Conservation (phyloP, 2,888 invertebrate genomes). For the Griposia aprilina region DNA sequence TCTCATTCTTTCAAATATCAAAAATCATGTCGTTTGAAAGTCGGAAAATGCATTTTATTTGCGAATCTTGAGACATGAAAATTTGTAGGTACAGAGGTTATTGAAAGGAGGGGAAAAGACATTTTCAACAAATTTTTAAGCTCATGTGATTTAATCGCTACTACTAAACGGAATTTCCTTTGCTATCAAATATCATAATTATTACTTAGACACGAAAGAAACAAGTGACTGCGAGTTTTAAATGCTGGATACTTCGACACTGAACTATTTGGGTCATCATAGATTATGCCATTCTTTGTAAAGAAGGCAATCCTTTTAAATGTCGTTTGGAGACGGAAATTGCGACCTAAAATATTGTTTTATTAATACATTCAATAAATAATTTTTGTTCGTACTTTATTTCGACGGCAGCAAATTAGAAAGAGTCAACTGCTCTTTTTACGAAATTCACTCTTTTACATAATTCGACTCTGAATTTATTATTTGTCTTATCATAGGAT, state of each 20-base stretch:
- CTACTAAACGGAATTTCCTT: neutral
- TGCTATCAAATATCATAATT: neutral
- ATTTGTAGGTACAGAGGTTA: neutral
- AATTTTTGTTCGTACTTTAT: neutral
- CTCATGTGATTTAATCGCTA: neutral
- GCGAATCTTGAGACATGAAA: neutral
- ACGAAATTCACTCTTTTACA: too few species aligned
- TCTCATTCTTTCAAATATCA: neutral
- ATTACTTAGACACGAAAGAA: neutral
- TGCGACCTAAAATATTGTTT: constrained; percentile 21
- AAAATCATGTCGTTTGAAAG: neutral
- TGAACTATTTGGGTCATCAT: constrained; percentile 2
- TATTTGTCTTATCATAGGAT: too few species aligned
- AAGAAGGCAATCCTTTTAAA: neutral
- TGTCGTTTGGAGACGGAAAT: neutral
- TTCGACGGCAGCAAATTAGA: too few species aligned
- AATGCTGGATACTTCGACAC: neutral
- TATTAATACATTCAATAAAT: neutral
- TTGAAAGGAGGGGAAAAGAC: neutral
- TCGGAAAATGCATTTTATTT: neutral
- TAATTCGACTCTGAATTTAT: too few species aligned
- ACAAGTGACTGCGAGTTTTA: neutral
- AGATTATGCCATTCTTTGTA: neutral
- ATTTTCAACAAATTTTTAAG: neutral
- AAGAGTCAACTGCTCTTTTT: too few species aligned